These are phyloP conservation scores for Chorisops tibialis DNA, from an alignment of 2,888 invertebrate genomes.

Conservation along the genomic window DNA sequence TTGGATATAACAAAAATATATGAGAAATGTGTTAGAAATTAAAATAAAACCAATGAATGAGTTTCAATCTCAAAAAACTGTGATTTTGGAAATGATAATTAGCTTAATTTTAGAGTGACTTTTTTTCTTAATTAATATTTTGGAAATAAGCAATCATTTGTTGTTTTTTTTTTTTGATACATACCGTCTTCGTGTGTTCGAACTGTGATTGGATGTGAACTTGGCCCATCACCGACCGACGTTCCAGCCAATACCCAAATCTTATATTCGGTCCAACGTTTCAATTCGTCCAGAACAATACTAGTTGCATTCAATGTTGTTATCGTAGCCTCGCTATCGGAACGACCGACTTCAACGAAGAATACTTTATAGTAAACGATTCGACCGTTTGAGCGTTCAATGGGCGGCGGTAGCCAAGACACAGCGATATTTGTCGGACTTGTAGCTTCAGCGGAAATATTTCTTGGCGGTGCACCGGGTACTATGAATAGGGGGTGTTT, in stretches of 20 bases:
- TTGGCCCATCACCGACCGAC: constrained; percentile 92
- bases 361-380: constrained; percentile 94
- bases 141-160: too few species aligned
- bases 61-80: too few species aligned
- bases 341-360: constrained; percentile 79
- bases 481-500: constrained; percentile 58
- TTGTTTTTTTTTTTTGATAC: constrained; percentile 53
- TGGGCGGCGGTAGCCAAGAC: constrained; percentile 89
- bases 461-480: constrained; percentile 94
- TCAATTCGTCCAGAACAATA: constrained; percentile 83
- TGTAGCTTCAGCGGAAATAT: constrained; percentile 83
- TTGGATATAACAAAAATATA: too few species aligned
- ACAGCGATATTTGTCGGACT: constrained; percentile 87
- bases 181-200: constrained; percentile 99
- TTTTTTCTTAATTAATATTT: too few species aligned
- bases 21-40: too few species aligned
- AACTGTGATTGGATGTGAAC: constrained; percentile 86
- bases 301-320: constrained; percentile 75
- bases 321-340: constrained; percentile 79
- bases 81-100: too few species aligned
- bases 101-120: too few species aligned
- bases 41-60: too few species aligned
- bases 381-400: constrained; percentile 85
- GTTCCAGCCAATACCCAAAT: constrained; percentile 97
- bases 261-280: constrained; percentile 94